Conservation (phyloP, 2,113 vertebrate genomes). For the Bos javanicus region DNA sequence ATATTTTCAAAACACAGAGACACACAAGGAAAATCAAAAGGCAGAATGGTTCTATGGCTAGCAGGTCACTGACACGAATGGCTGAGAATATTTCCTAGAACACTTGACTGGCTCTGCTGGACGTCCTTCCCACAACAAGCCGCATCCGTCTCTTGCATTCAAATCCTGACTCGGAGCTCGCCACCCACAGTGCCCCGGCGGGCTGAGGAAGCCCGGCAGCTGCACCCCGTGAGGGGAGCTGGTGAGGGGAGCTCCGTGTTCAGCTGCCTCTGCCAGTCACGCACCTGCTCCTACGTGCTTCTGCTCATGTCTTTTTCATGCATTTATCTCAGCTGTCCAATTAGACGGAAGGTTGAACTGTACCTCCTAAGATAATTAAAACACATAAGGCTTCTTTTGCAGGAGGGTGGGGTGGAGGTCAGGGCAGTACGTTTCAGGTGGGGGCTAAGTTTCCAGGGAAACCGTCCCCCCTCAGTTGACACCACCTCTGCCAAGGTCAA, state of each 20-base stretch:
- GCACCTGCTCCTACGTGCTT: background rate
- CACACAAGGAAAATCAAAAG: background rate
- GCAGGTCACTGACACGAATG: background rate
- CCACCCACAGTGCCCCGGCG: rapidly evolving
- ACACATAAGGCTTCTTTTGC: background rate
- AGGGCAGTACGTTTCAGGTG: background rate
- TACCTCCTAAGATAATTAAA: background rate
- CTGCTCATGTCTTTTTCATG: background rate
- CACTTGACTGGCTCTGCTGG: background rate
- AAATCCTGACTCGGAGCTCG: background rate
- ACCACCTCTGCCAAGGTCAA: background rate
- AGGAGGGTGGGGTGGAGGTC: background rate
- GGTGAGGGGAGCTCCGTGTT: rapidly evolving
- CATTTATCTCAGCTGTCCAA: background rate
- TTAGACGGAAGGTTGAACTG: background rate
- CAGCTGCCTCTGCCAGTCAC: background rate
- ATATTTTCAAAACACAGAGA: background rate
- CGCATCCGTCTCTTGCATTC: background rate
- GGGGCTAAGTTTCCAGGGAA: background rate
- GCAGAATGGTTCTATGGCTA: background rate
- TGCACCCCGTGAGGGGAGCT: background rate
- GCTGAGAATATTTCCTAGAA: background rate
- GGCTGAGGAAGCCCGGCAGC: background rate
- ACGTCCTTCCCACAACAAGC: background rate
- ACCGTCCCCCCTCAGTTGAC: background rate